Evolutionary conservation across 2,888 invertebrate species (phyloP).

Genomic region (Oasisia sp.): DNA sequence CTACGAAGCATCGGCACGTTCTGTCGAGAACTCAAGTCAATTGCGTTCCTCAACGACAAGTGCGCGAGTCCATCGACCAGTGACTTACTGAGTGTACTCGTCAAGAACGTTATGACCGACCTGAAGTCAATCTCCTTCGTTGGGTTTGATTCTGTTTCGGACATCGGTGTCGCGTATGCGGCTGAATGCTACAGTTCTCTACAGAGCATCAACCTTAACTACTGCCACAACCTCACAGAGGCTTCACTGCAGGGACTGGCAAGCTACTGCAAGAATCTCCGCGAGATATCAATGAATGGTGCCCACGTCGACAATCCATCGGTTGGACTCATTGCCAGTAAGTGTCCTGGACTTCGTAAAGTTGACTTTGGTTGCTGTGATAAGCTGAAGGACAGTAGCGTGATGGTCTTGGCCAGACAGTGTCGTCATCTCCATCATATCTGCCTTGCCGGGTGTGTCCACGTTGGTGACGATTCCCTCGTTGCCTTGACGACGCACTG

Average conservation of each 20-base stretch:
- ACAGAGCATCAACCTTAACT: conserved; percentile 22
- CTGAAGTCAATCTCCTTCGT: conserved; percentile 21
- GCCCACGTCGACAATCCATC: conserved; percentile 8
- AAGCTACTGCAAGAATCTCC: conserved; percentile 17
- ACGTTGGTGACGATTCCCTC: conserved; percentile 21
- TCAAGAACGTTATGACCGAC: conserved; percentile 24
- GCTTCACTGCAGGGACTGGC: conserved; percentile 18
- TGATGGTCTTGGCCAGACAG: not conserved
- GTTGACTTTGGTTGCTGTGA: conserved; percentile 23
- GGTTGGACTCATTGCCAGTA: not conserved
- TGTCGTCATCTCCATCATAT: conserved; percentile 8
- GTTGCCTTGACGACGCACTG: not conserved
- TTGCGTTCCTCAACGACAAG: not conserved
- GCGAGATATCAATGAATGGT: not conserved
- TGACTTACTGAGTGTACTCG: conserved; percentile 24
- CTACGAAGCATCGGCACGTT: not conserved
- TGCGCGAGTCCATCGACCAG: not conserved
- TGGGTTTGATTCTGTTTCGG: conserved; percentile 24
- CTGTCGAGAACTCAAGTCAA: not conserved
- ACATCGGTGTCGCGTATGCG: conserved; percentile 24
- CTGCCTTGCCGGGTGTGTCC: conserved; percentile 17
- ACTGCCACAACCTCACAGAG: conserved; percentile 24
- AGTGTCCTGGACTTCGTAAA: conserved; percentile 17
- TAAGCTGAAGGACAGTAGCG: not conserved
- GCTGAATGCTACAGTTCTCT: conserved; percentile 27